phyloP scores from a whole-genome alignment of 1,140 invertebrate genomes.

The Dermatophagoides farinae region DNA sequence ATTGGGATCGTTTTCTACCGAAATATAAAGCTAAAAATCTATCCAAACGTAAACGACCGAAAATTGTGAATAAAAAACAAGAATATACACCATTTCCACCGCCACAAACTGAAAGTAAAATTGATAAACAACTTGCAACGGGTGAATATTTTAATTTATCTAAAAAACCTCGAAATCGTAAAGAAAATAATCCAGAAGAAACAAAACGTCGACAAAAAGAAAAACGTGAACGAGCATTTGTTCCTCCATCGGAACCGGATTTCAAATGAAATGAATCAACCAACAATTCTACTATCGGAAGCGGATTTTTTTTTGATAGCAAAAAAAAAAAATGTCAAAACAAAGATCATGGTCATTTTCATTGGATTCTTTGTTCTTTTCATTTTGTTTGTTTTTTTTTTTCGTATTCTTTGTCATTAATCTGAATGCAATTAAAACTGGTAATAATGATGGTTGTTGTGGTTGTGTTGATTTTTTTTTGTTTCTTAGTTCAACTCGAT shows the following conservation, averaged over 20 bases:
- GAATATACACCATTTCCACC: conserved; percentile 96
- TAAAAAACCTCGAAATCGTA: conserved; percentile 43
- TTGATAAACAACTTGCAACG: conserved; percentile 77
- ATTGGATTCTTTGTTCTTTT: too few relatives aligned
- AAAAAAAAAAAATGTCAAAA: too few relatives aligned
- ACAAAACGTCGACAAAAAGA: conserved; percentile 49
- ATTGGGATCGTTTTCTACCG: conserved; percentile 91
- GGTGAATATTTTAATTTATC: conserved; percentile 85
- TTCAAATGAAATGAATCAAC: neutral
- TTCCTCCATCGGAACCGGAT: conserved; percentile 47
- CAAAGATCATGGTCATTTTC: too few relatives aligned
- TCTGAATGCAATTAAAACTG: too few relatives aligned
- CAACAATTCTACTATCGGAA: neutral
- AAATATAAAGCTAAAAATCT: conserved; percentile 85
- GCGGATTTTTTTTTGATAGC: too few relatives aligned
- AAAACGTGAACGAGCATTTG: conserved; percentile 51
- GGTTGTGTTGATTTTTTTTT: too few relatives aligned
- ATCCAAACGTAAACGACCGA: conserved; percentile 60
- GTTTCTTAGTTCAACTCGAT: too few relatives aligned
- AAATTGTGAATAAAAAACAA: conserved; percentile 49
- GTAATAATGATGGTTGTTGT: too few relatives aligned
- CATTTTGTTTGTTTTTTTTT: too few relatives aligned
- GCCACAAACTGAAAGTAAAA: conserved; percentile 22
- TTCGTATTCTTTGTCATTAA: too few relatives aligned
- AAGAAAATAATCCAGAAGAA: conserved; percentile 34